Evolutionary conservation across 2,113 vertebrate genomes (phyloP), one percentile per base, ranked within the genome.

Genomic region (Channa maculata): DNA sequence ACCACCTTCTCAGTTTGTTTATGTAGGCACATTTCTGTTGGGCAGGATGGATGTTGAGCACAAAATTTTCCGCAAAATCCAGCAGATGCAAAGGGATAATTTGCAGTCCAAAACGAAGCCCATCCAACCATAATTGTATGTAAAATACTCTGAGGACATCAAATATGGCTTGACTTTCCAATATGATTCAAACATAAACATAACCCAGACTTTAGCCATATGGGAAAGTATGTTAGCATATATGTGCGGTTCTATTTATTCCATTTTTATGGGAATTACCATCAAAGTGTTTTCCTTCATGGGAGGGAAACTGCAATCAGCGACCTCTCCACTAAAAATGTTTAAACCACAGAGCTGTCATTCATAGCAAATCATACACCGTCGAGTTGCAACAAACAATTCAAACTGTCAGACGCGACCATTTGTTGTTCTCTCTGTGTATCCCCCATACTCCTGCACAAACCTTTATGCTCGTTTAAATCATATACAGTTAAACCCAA

Each of bases 11-110:
- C 3, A 6, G 86, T 83, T 77, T 44, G 65, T 65, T 70, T 78
- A 59, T 53, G 48, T 79, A 61, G 84, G 84, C 69, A 77, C 62
- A 77, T 84, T 86, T 84, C 75, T 71, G 54, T n/a, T 0, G 46
- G 77, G 39, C 33, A 62, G 24, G 80, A 34, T 58, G 24, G 80
- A 34, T 13, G 43, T 62, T 1, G 73, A 61, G 14, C 52, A 73
- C 14, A 37, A 38, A 59, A 9, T 60, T 55, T 60, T 51, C 49
- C 10, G 3, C 60, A 45, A 48, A 72, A 75, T 34, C 50, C 45
- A 62, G 34, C 14, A 41, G 48, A 81, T 52, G 50, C 34, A 62
- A 71, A 78, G 36, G 0, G 44, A 68, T 70, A 41, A 66, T 65
- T 78, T 83, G 70, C 1, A 36, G 63, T 70, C 33, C 65, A 3